These are phyloP conservation scores for Perccottus glenii DNA, from an alignment of 2,113 vertebrate genomes.

Conservation along the genomic window DNA sequence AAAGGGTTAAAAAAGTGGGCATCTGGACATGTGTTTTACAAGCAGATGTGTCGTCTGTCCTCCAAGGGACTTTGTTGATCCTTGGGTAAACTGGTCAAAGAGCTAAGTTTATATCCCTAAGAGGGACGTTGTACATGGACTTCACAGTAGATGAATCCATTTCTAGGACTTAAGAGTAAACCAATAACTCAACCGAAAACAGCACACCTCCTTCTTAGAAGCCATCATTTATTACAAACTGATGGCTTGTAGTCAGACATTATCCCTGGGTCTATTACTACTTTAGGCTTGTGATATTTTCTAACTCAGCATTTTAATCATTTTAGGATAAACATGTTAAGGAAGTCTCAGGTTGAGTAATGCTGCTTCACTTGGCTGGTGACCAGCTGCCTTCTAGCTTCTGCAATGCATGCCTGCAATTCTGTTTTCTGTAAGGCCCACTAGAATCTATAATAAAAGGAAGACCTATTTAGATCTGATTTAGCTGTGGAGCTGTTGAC, in stretches of 20 bases:
- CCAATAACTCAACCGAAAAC: neutral
- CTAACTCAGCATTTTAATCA: constrained; percentile 36
- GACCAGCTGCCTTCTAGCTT: constrained; percentile 21
- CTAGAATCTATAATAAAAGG: constrained; percentile 19
- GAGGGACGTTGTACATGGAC: too few species aligned
- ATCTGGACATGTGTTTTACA: too few species aligned
- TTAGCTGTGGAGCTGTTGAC: neutral
- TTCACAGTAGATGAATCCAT: neutral
- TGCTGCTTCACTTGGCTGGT: constrained; percentile 44
- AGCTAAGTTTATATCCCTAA: too few species aligned
- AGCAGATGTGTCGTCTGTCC: too few species aligned
- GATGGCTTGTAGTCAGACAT: constrained; percentile 5
- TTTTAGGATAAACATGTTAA: constrained; percentile 27
- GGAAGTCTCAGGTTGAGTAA: constrained; percentile 30
- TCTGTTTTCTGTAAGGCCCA: constrained; percentile 16
- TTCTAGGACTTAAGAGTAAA: neutral
- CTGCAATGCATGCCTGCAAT: constrained; percentile 15
- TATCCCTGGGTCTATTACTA: constrained; percentile 8
- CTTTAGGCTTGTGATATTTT: constrained; percentile 36
- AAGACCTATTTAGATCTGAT: neutral
- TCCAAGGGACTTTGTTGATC: too few species aligned
- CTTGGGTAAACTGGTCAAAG: too few species aligned
- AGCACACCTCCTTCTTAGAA: constrained; percentile 24
- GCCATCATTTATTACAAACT: neutral
- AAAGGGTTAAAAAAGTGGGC: too few species aligned